Percentiles rank a stretch among this genome's conserved stretches.
Evolutionary conservation across 1,140 invertebrate species (phyloP).

Genomic region (Neotoxoptera formosana): DNA sequence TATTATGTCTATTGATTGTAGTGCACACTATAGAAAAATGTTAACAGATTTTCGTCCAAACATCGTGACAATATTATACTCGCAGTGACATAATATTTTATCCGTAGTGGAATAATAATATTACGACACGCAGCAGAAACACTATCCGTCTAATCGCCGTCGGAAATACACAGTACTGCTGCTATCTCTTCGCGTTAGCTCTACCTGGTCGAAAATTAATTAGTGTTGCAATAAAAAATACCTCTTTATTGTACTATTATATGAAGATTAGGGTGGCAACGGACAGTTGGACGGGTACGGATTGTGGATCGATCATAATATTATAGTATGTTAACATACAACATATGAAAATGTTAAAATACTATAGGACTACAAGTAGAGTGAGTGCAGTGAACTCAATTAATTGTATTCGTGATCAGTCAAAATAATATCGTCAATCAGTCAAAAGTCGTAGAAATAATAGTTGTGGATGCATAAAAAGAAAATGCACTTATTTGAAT

Average conservation of each 20-base stretch:
- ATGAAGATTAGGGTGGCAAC: background rate
- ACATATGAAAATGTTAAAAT: no score
- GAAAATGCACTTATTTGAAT: no score
- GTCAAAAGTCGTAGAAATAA: no score
- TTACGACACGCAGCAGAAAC: background rate
- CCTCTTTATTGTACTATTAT: background rate
- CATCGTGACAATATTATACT: background rate
- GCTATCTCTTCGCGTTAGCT: background rate
- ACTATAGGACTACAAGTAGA: no score
- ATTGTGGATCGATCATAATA: constrained; percentile 4
- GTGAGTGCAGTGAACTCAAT: no score
- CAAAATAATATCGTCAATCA: no score
- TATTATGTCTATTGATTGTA: background rate
- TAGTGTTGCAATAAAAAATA: background rate
- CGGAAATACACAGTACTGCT: no score
- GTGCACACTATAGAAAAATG: background rate
- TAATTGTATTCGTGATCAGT: no score
- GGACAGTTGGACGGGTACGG: constrained; percentile 34
- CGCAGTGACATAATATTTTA: background rate
- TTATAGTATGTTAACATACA: no score
- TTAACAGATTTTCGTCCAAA: background rate
- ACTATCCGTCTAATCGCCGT: background rate
- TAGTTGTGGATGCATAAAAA: no score
- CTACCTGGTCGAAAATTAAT: constrained; percentile 22
- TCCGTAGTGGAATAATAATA: background rate